phyloP scores from a whole-genome alignment of 2,797 vertebrate species.

The Etheostoma perlongum region DNA sequence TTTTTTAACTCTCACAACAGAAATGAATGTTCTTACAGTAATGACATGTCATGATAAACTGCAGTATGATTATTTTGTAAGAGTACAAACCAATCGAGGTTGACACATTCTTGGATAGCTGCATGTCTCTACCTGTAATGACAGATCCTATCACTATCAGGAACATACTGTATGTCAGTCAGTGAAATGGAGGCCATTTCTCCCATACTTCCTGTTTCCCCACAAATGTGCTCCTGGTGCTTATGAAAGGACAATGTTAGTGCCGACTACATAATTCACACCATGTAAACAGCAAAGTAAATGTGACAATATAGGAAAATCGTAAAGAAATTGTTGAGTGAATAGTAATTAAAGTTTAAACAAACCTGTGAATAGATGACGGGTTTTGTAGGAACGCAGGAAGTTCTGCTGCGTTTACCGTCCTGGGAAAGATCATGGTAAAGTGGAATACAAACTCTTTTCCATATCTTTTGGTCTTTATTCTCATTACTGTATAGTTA shows the following conservation, averaged over 20 bases:
- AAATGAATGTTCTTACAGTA: background rate
- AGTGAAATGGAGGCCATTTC: background rate
- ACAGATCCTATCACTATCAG: background rate
- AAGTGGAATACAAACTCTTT: rapidly evolving
- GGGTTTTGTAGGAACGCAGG: background rate
- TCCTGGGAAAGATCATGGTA: background rate
- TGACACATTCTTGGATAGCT: too few relatives aligned
- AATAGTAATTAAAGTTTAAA: too few relatives aligned
- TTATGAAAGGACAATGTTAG: background rate
- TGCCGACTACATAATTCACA: background rate
- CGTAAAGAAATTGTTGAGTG: background rate
- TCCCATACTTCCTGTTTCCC: background rate
- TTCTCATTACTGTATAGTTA: too few relatives aligned
- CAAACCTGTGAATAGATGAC: background rate
- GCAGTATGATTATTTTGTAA: background rate
- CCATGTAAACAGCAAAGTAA: background rate
- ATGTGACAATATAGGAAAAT: background rate
- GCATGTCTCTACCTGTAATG: background rate
- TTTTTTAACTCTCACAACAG: background rate
- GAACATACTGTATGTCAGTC: background rate
- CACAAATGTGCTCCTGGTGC: background rate
- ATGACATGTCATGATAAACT: background rate
- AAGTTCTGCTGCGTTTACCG: background rate
- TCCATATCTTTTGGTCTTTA: background rate
- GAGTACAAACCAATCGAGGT: too few relatives aligned